A percentile compares a stretch with the other conserved stretches of the same genome.
Evolutionary conservation across 2,888 invertebrate genomes (phyloP).

Genomic region (Parasteatoda lunata): DNA sequence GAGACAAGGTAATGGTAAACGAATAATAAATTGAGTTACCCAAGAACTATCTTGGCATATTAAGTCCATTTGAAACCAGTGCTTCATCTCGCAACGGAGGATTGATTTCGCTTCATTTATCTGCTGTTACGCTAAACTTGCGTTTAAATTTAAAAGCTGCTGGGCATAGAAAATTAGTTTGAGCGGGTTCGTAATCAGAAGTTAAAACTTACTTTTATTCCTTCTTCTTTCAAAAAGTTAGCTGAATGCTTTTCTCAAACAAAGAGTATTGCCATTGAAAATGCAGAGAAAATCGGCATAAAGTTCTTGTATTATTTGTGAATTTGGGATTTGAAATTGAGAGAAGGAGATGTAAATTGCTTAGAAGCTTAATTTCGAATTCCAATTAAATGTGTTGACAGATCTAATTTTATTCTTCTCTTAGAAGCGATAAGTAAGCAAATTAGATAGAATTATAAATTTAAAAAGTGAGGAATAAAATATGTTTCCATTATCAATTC

Average conservation of each 20-base stretch:
- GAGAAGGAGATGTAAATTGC: constrained; percentile 6
- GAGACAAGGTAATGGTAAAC: constrained; percentile 21
- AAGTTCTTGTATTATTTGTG: constrained; percentile 7
- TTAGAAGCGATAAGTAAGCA: no score
- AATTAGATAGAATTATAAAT: no score
- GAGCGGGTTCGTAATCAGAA: constrained; percentile 48
- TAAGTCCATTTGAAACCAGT: constrained; percentile 44
- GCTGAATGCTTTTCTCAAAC: background rate
- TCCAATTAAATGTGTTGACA: constrained; percentile 3
- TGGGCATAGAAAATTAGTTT: constrained; percentile 47
- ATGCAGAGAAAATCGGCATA: background rate
- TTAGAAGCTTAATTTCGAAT: constrained; percentile 7
- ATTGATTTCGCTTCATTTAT: constrained; percentile 45
- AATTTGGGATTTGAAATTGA: background rate
- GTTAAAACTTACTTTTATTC: constrained; percentile 39
- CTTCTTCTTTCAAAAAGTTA: background rate
- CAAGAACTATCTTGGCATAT: constrained; percentile 32
- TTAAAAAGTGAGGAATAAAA: no score
- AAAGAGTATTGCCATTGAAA: background rate
- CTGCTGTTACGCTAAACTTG: constrained; percentile 33
- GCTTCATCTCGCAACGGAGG: constrained; percentile 6
- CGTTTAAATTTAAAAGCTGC: constrained; percentile 33
- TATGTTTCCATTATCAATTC: no score
- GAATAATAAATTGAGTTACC: constrained; percentile 40
- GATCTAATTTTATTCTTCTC: no score